Evolutionary conservation across 1,140 invertebrate species (phyloP), one percentile per base, ranked within the genome.

Genomic region (Paraescarpia echinospica): DNA sequence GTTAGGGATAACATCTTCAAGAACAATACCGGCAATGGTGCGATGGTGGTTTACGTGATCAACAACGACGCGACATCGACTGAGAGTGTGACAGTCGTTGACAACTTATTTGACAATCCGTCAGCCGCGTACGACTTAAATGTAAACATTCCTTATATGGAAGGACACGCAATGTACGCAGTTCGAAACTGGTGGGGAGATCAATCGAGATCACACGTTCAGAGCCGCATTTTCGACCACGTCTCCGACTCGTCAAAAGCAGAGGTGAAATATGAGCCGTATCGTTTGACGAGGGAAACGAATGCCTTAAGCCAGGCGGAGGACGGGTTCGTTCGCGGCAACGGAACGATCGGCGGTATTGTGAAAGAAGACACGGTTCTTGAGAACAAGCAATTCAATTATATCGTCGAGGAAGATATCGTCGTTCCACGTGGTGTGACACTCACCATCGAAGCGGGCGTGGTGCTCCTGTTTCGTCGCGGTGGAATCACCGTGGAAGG

Each of bases 401-500:
- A 35, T 48, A 2, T 48, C 51, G 91, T 91, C 9, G 91, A 35
- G 51, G 91, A 91, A 31, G 91, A 91, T 48, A 91, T 91, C 14
- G 33, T 48, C 51, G 91, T 91, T 33, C 91, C 91, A 0, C n/a
- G 8, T 14, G 91, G 91, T 33, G 33, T 35, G 1, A 41, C 91
- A 27, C 91, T 91, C 8, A 35, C 12, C 34, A 91, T 91, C 35
- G 91, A 91, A 91, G 91, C 35, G 1, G 91, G 91, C 35, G 91
- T 91, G 0, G 27, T 31, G 34, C 35, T 91, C 1, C 4, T 35
- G 4, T 91, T 91, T 59, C 35, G 51, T 18, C 91, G 51, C 35
- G 91, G 91, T n/a, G 91, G 91, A 33, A 91, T 91, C 35, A 91
- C 91, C 22, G 91, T 91, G 33, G 91, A 91, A 34, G 91, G 91